Evolutionary conservation across 2,113 vertebrate species (phyloP), one percentile per base, ranked within the genome.

Genomic region (Ceratotherium simum): DNA sequence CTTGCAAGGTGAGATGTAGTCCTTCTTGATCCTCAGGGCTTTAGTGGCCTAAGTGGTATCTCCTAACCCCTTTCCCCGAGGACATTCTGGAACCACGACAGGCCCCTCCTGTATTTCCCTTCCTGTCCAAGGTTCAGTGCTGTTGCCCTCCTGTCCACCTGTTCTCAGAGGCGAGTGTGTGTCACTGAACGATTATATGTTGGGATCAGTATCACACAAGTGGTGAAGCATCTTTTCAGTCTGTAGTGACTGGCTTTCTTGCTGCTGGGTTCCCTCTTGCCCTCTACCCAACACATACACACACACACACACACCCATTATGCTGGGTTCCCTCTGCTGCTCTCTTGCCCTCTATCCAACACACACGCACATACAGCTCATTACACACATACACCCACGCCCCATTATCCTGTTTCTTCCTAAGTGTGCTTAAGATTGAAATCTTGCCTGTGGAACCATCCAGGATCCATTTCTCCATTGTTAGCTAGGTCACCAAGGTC

Each of bases 1-100:
- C 98, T 99, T 91, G 99, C 99, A 73, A 99, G 99, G 99, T 99
- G 97, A 99, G 99, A 75, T 93, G 21, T 65, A 78, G 70, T 93
- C 86, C 64, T 90, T 80, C 29, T 95, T 95, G 48, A 88, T 64
- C 27, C 33, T 56, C 58, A 80, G 86, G 31, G 14, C 27, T 42
- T 51, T 58, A 46, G 56, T 97, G 87, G 54, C 20, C 13, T 64
- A 67, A 86, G 23, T 79, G 64, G 25, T 93, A 18, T 92, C 54
- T 88, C 70, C 51, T 86, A 29, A 60, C 14, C 1, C 8, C 17
- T 39, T 14, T 76, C 58, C 51, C 42, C 65, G 51, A 83, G 25
- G 54, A 65, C 8, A 29, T 83, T 86, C 42, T 60, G 21, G 81
- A 91, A 36, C 72, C 7, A 84, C 31, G 54, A 64, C n/a, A 94